phyloP scores from a whole-genome alignment of 2,113 vertebrate genomes.

The Sapayoa aenigma region DNA sequence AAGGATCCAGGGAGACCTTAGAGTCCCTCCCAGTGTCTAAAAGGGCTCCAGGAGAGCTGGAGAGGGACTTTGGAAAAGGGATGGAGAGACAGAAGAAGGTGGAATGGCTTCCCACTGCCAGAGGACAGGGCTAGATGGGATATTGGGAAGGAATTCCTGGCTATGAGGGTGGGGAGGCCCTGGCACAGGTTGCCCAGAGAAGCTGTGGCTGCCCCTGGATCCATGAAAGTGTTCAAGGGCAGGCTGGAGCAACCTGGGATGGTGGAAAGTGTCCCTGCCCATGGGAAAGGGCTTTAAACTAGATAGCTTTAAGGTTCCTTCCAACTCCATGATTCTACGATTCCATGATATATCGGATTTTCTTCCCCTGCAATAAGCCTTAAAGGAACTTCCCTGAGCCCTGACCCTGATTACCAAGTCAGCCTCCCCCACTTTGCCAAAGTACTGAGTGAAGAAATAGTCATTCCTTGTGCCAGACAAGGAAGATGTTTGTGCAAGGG shows the following conservation, averaged over 20 bases:
- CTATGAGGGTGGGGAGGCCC: accelerated
- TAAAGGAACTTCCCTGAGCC: neutral
- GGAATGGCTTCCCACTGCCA: neutral
- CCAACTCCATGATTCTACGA: neutral
- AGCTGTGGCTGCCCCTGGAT: neutral
- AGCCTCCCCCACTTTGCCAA: neutral
- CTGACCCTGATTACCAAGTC: neutral
- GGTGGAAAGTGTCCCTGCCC: neutral
- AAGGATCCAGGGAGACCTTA: accelerated
- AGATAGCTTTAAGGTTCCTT: neutral
- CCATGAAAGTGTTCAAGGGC: neutral
- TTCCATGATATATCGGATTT: neutral
- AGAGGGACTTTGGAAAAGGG: neutral
- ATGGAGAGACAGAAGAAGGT: accelerated
- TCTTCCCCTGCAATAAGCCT: neutral
- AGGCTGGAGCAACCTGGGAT: accelerated
- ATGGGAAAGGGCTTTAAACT: neutral
- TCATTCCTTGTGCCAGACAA: neutral
- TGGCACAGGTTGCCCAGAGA: neutral
- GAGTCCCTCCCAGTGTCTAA: accelerated
- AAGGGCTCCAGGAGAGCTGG: neutral
- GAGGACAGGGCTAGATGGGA: accelerated
- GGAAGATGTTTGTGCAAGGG: neutral
- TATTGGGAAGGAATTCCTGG: neutral
- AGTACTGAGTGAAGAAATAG: neutral